Percentiles rank a stretch among this genome's conserved stretches.
Conservation (phyloP, 2,113 vertebrate species). For the Cathartes aura region DNA sequence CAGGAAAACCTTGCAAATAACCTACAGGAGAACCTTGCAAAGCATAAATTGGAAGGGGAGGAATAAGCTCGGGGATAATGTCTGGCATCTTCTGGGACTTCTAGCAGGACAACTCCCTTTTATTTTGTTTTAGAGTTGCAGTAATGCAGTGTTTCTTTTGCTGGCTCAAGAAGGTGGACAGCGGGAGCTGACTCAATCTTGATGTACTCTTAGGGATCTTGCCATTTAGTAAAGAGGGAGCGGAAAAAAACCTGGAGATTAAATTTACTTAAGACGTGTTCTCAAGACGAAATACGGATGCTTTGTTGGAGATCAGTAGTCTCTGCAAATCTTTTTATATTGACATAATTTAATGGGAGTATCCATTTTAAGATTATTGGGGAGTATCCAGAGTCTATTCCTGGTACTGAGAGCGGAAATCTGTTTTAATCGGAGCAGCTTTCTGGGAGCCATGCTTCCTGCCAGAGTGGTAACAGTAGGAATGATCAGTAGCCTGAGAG, state of each 20-base stretch:
- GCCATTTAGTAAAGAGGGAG: neutral
- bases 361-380: neutral
- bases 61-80: neutral
- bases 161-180: neutral
- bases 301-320: neutral
- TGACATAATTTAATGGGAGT: neutral
- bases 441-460: neutral
- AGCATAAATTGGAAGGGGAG: neutral
- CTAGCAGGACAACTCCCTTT: neutral
- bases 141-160: neutral
- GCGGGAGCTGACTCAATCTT: neutral
- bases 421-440: neutral
- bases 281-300: neutral
- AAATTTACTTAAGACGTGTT: neutral
- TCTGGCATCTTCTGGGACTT: neutral
- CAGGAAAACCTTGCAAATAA: neutral
- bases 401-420: neutral
- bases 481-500: neutral
- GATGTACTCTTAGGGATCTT: neutral
- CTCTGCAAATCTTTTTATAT: neutral
- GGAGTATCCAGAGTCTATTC: constrained; percentile 23
- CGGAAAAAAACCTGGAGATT: fast-evolving
- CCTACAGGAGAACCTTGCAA: neutral
- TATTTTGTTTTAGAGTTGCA: neutral
- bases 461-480: neutral